Conservation (phyloP, 2,113 vertebrate genomes). For the Electrona antarctica region DNA sequence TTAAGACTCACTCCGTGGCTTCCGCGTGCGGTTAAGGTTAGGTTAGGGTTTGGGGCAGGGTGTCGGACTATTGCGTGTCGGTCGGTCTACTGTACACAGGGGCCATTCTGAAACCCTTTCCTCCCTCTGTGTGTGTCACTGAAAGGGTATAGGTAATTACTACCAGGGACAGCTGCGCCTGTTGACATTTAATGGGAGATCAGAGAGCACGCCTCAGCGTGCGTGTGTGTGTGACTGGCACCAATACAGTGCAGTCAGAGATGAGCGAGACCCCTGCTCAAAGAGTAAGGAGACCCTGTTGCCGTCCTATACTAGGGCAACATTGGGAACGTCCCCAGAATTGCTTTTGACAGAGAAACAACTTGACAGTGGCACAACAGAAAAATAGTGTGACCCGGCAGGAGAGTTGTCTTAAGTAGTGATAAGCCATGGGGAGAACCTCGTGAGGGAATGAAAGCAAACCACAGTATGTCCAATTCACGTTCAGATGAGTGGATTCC, state of each 20-base stretch:
- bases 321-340: not conserved
- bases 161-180: constrained; percentile 68
- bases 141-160: constrained; percentile 48
- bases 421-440: not conserved
- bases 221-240: constrained; percentile 1
- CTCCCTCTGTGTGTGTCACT: constrained; percentile 22
- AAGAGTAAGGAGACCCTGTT: constrained; percentile 9
- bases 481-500: not conserved
- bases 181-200: constrained; percentile 72
- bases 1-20: too few relatives aligned
- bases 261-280: not conserved
- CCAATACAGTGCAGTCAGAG: not conserved
- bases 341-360: not conserved
- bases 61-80: too few relatives aligned
- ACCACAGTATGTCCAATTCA: constrained; percentile 3
- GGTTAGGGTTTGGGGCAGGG: too few relatives aligned
- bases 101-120: too few relatives aligned
- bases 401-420: not conserved
- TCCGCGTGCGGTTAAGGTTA: too few relatives aligned
- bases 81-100: too few relatives aligned
- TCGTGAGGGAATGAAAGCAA: not conserved
- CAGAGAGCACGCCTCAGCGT: constrained; percentile 8
- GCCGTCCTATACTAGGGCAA: not conserved
- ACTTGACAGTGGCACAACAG: not conserved
- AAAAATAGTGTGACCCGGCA: not conserved